These are phyloP conservation scores for Chironomus tepperi DNA, from an alignment of 1,140 invertebrate species.

Conservation along the genomic window DNA sequence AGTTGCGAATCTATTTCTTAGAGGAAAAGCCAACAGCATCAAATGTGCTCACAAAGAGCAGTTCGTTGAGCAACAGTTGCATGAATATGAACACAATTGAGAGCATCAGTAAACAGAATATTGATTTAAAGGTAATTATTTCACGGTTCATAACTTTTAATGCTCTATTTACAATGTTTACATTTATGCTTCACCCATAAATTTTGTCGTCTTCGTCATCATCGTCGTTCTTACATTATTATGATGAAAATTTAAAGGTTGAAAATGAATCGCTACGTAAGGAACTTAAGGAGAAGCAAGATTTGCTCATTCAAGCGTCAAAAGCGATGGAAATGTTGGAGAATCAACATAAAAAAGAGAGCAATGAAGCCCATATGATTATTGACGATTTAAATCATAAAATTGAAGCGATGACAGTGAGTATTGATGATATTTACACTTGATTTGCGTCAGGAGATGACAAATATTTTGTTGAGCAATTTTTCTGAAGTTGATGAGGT, in stretches of 20 bases:
- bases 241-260: constrained; percentile 45
- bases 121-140: constrained; percentile 61
- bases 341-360: constrained; percentile 43
- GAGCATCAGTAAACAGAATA: constrained; percentile 51
- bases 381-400: constrained; percentile 36
- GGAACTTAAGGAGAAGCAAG: constrained; percentile 71
- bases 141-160: constrained; percentile 24
- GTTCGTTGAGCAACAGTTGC: constrained; percentile 21
- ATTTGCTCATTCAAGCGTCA: constrained; percentile 70
- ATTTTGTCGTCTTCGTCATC: neutral
- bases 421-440: neutral
- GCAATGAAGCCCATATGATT: constrained; percentile 31
- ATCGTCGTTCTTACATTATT: neutral
- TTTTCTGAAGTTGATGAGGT: neutral
- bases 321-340: constrained; percentile 66
- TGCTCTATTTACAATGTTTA: neutral
- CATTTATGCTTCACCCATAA: neutral
- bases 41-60: constrained; percentile 24
- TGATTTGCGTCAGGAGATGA: neutral
- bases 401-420: constrained; percentile 28
- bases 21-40: constrained; percentile 51
- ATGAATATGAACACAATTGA: constrained; percentile 26
- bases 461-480: neutral
- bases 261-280: constrained; percentile 69
- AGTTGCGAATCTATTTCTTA: constrained; percentile 80